Evolutionary conservation across 1,140 invertebrate genomes (phyloP), one percentile per base, ranked within the genome.

Genomic region (Coptotermes formosanus): DNA sequence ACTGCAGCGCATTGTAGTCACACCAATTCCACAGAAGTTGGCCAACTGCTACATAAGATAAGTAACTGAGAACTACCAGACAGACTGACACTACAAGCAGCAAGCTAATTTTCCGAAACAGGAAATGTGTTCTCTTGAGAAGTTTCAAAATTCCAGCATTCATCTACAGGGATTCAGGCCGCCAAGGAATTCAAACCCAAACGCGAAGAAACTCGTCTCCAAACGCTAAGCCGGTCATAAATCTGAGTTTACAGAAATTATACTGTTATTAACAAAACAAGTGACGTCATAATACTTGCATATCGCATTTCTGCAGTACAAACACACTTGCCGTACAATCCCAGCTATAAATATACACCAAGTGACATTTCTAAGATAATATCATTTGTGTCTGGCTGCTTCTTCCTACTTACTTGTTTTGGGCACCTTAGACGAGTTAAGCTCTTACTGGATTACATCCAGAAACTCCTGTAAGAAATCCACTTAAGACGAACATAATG

Each of bases 361-460:
- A 75, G 30, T 82, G 85, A 86, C 85, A 75, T 64, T 23, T 86
- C 55, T 75, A 82, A 86, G 85, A 86, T 86, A 86, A 86, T 86
- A 86, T 86, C 85, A 86, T 86, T 86, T 86, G 55, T 52, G 83
- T 48, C 21, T 25, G 23, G 23, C 23, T 48, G 21, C n/a, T 32
- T 19, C 83, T 45, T 45, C 19, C 45, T 7, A n/a, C 83, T 30
- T 12, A 11, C n/a, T 75, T 75, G 64, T 75, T 75, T 75, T 75
- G 64, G 64, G 64, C 64, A 75, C 64, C 64, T 75, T 75, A 25
- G 64, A 75, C 30, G 64, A 75, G 25, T 75, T 75, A n/a, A 75
- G 64, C 64, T 75, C n/a, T 16, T 7, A n/a, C 25, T 75, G 64
- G 64, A 75, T 75, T 75, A 75, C 25, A 30, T 8, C 25, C 64